Percentiles rank a stretch among this genome's conserved stretches.
These are phyloP conservation scores for Gymnarchus niloticus DNA, from an alignment of 2,113 vertebrate species.

Conservation along the genomic window DNA sequence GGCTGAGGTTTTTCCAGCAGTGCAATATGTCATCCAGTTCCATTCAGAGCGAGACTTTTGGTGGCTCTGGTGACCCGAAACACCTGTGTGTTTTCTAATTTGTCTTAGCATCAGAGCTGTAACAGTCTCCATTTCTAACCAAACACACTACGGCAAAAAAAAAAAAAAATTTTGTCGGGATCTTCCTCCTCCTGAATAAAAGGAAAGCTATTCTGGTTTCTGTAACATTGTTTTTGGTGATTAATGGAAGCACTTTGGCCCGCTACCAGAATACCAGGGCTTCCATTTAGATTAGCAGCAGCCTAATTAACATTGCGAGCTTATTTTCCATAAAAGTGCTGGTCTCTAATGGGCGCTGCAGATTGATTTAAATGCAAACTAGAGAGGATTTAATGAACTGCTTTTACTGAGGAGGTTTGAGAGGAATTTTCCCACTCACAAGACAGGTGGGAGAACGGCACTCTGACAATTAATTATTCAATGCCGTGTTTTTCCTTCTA, in stretches of 20 bases:
- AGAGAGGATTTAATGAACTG: constrained; percentile 69
- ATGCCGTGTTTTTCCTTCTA: constrained; percentile 46
- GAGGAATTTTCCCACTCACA: constrained; percentile 54
- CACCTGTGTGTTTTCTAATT: neutral
- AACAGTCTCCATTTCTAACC: neutral
- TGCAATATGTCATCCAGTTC: neutral
- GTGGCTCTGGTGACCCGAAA: neutral
- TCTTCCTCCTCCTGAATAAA: neutral
- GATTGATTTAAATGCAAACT: constrained; percentile 73
- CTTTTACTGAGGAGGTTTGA: constrained; percentile 62
- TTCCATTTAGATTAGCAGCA: constrained; percentile 63
- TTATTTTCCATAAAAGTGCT: constrained; percentile 50
- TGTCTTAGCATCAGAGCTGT: neutral
- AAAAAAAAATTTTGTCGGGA: neutral
- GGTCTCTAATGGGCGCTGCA: constrained; percentile 60
- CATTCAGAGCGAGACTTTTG: neutral
- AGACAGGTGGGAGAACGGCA: constrained; percentile 56
- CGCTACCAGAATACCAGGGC: constrained; percentile 51
- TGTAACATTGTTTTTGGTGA: constrained; percentile 38
- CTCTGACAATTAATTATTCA: constrained; percentile 57
- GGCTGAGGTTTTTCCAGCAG: neutral
- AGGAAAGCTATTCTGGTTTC: neutral
- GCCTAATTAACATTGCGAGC: constrained; percentile 57
- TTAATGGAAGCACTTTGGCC: constrained; percentile 62
- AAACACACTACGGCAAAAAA: neutral